phyloP scores from a whole-genome alignment of 2,888 invertebrate species.

The Bruchidius siliquastri region DNA sequence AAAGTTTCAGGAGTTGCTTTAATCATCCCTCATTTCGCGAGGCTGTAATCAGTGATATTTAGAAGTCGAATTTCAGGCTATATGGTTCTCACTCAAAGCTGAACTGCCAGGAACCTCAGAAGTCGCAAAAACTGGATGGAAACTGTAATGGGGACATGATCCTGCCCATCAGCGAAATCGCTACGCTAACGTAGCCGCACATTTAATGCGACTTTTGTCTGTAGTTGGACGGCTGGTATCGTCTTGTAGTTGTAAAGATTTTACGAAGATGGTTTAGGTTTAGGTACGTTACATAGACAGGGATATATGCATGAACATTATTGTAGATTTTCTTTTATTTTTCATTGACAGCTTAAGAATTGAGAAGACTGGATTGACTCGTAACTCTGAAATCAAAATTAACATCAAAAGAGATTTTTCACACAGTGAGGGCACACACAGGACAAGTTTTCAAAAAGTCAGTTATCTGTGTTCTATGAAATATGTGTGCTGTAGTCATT shows the following conservation, averaged over 20 bases:
- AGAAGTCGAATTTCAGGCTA: conserved; percentile 1
- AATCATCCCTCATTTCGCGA: background rate
- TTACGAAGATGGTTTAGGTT: background rate
- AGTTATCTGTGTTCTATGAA: no score
- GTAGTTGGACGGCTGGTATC: background rate
- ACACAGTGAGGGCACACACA: no score
- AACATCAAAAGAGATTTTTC: no score
- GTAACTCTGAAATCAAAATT: no score
- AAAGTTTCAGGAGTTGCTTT: no score
- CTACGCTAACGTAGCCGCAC: background rate
- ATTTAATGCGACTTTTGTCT: background rate
- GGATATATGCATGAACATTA: no score
- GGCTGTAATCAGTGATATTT: background rate
- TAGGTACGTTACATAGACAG: background rate
- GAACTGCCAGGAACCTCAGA: conserved; percentile 2
- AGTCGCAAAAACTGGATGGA: conserved; percentile 8
- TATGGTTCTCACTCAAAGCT: conserved; percentile 3
- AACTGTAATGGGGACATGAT: background rate
- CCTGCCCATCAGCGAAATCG: background rate
- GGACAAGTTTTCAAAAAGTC: no score
- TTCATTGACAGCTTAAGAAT: no score
- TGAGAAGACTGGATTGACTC: no score
- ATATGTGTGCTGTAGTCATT: no score
- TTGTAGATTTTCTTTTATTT: no score
- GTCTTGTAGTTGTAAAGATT: background rate